Base-by-base conservation (phyloP, 2,113 vertebrate species). In the mouse (Mus musculus) region DNA sequence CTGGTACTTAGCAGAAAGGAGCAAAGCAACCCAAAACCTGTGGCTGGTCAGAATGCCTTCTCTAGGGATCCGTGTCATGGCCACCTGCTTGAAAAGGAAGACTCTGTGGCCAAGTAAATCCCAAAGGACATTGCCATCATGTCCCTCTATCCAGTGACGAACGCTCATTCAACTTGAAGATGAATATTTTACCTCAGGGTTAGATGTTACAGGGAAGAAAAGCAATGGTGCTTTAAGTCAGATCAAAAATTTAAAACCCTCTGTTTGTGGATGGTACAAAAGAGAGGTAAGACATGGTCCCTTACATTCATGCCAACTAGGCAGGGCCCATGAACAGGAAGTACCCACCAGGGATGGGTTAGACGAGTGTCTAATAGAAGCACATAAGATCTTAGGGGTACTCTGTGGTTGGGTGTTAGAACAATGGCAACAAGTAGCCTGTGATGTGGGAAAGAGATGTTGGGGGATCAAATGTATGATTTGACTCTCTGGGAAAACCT, bases 111-210 rank as follows among this genome's bases (percentile, higher is more conserved):
- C 73, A 33, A 63, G 39, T 7, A 33, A 89, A 56, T 77, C 14
- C 1, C 19, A 52, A 61, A 65, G 54, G 36, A 76, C 65, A 63
- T 81, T 19, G 28, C n/a, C 36, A 56, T 22, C 11, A 4, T 81
- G 30, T 95, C 56, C 26, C 39, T 73, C 42, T 85, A 67, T 39
- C 36, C 78, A 92, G 20, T 6, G 52, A 90, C 17, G 69, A 65
- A 85, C 93, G 77, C 13, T 69, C 39, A 78, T n/a, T 91, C 67
- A 71, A 85, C 33, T 85, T 49, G 24, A 87, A 90, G 87, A 82
- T 69, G 3, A 4, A 9, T 67, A 24, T 71, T 94, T 91, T 85
- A 24, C 42, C 19, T 90, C 67, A 78, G 14, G n/a, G 81, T 36
- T 67, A 80, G 7, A 7, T 82, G 88, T 76, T 88, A 20, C 1